Conservation (phyloP, 2,888 invertebrate species). For the Ganaspis brasiliensis region DNA sequence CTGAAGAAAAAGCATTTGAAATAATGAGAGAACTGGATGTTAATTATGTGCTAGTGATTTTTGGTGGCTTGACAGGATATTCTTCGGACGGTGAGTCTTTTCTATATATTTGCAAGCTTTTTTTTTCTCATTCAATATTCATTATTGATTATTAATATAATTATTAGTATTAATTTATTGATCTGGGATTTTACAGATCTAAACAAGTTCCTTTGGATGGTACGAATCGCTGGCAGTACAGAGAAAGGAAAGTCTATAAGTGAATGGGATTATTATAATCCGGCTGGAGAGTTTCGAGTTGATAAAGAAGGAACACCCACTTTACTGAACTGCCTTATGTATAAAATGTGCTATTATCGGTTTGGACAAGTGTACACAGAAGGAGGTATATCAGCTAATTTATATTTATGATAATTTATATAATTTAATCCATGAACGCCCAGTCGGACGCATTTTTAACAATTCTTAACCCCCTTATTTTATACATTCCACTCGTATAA, state of each 20-base stretch:
- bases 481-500: too few species aligned
- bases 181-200: constrained; percentile 85
- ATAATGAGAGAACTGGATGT: constrained; percentile 99
- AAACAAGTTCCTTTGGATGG: constrained; percentile 99
- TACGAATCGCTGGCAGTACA: constrained; percentile 97
- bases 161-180: neutral
- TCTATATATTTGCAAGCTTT: neutral
- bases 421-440: too few species aligned
- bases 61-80: constrained; percentile 99
- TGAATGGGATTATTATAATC: constrained; percentile 98
- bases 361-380: constrained; percentile 98
- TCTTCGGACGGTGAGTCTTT: constrained; percentile 93
- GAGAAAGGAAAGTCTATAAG: constrained; percentile 97
- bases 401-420: too few species aligned
- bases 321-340: constrained; percentile 98
- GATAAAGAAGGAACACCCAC: constrained; percentile 96
- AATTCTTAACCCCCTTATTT: too few species aligned
- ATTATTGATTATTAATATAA: neutral
- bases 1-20: constrained; percentile 98
- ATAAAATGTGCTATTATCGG: constrained; percentile 99
- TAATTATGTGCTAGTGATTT: constrained; percentile 98
- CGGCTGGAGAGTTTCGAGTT: constrained; percentile 96
- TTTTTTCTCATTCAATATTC: neutral
- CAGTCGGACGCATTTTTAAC: too few species aligned
- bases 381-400: constrained; percentile 84